Base-by-base conservation (phyloP, 1,140 invertebrate genomes). In the Cryptotermes secundus region DNA sequence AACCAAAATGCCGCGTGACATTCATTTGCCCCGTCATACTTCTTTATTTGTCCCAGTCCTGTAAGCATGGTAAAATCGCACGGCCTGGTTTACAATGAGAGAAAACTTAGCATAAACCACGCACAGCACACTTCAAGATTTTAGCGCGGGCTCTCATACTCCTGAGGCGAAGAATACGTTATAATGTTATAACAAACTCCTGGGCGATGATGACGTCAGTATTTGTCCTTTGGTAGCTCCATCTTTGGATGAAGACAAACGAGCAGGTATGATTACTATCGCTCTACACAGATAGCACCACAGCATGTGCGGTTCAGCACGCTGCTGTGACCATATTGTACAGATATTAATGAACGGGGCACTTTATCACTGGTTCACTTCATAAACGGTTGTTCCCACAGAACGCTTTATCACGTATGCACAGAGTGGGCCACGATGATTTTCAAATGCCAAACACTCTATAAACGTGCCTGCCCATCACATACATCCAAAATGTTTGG, bases 241-340 rank as follows among this genome's bases (percentile, higher is more conserved):
- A 72, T 72, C 59, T 72, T 26, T 72, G 59, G 59, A 72, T 72
- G 59, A 72, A 72, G 59, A 72, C 59, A 72, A 72, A 72, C 59
- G 59, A 72, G 59, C 59, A 72, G 59, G 10, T 72, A 72, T 72
- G 59, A 72, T 72, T 72, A 26, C 59, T 72, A 72, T 72, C 59
- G 26, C 59, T n/a, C 4, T 31, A 9, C 59, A 72, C n/a, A 72
- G 59, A 72, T 72, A 72, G 59, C 59, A 16, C 53, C 53, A 26
- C 53, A 22, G 19, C 19, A 42, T 42, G 9, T 12, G 38, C 38
- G 38, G 45, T 49, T 49, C 45, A 49, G 16, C 45, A 19, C 22
- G 16, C 22, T 16, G 45, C 45, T 22, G 45, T 19, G 3, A 3
- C 3, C 45, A 22, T 49, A 16, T 19, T 49, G 45, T 31, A 31